Conservation (phyloP, 37 sponge, comb jelly and placozoan species). For the Oopsacas minuta region DNA sequence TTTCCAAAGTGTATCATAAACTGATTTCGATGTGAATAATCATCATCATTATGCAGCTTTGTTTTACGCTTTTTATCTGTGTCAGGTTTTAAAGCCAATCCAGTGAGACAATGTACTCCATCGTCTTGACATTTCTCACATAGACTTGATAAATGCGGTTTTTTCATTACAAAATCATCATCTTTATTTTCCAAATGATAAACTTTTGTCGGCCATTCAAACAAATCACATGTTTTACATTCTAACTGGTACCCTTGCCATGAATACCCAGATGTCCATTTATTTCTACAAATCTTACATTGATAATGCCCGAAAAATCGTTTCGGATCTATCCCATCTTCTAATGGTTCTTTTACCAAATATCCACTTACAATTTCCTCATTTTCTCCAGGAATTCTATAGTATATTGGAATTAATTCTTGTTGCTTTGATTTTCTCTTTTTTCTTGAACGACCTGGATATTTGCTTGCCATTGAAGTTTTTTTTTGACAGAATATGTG, state of each 20-base stretch:
- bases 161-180: not conserved
- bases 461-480: not conserved
- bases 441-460: not conserved
- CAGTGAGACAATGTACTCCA: not conserved
- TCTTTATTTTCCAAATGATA: not conserved
- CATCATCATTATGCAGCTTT: not conserved
- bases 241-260: not conserved
- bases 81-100: not conserved
- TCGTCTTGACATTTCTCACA: constrained; percentile 12
- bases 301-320: not conserved
- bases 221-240: not conserved
- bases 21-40: not conserved
- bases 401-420: not conserved
- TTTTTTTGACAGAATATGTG: no score
- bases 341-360: not conserved
- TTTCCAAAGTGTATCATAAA: not conserved
- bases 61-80: not conserved
- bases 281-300: not conserved
- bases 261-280: not conserved
- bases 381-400: not conserved
- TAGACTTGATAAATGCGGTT: not conserved
- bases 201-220: not conserved
- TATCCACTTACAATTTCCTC: not conserved
- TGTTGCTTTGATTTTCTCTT: not conserved
- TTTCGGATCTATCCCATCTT: not conserved